A percentile compares a stretch with the other conserved stretches of the same genome.
phyloP scores from a whole-genome alignment of 2,113 vertebrate species.

The Calypte anna region DNA sequence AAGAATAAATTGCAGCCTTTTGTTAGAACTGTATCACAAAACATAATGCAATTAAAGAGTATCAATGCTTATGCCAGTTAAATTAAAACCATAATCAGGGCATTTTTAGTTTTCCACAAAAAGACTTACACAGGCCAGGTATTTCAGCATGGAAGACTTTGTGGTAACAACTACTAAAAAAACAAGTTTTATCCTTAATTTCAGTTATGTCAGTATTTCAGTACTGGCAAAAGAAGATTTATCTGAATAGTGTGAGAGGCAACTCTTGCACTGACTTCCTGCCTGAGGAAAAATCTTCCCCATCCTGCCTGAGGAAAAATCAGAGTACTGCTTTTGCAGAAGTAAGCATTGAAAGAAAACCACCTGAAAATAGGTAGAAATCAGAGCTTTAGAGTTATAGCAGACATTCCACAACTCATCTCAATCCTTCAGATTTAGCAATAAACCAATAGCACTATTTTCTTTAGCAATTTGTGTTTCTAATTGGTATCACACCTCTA shows the following conservation, averaged over 20 bases:
- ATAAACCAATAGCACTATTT: neutral
- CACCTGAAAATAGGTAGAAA: neutral
- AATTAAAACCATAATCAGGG: neutral
- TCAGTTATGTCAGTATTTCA: neutral
- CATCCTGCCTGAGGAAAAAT: neutral
- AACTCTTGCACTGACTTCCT: neutral
- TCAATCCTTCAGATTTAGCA: neutral
- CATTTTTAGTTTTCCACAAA: neutral
- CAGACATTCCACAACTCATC: neutral
- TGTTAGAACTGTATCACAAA: slow-evolving; percentile 34
- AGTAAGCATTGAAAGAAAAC: neutral
- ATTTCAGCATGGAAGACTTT: neutral
- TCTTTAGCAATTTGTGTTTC: neutral
- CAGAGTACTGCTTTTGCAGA: neutral
- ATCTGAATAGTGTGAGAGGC: neutral
- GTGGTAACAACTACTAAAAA: neutral
- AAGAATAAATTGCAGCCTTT: slow-evolving; percentile 19
- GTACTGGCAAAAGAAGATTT: neutral
- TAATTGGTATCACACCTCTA: neutral
- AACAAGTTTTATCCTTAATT: neutral
- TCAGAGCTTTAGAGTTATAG: neutral
- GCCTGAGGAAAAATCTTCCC: neutral
- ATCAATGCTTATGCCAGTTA: neutral
- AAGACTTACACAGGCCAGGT: neutral
- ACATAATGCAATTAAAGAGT: slow-evolving; percentile 4